Conservation (phyloP, 2,113 vertebrate genomes). For the Burhinus bistriatus region DNA sequence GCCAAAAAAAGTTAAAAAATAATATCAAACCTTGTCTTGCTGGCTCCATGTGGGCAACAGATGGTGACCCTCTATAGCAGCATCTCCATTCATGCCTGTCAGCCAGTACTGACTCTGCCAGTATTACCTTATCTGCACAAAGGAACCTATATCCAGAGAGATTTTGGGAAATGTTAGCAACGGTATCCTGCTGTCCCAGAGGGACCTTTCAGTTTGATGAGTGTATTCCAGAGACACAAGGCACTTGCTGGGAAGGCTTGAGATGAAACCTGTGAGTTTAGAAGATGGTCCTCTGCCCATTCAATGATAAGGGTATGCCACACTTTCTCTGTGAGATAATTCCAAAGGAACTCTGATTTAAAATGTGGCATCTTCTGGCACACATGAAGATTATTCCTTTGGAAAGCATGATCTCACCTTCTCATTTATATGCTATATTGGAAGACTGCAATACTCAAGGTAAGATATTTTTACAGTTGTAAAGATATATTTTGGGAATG, state of each 20-base stretch:
- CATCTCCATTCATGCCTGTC: neutral
- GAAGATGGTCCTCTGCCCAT: neutral
- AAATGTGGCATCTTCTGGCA: neutral
- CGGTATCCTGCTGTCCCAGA: neutral
- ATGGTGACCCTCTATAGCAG: neutral
- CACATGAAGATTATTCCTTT: neutral
- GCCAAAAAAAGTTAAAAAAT: neutral
- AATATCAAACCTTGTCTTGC: neutral
- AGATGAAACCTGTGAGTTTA: neutral
- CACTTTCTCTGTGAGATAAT: neutral
- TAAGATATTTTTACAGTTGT: slow-evolving; percentile 32
- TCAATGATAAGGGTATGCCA: neutral
- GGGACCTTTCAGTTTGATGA: neutral
- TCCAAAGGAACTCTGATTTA: slow-evolving; percentile 3
- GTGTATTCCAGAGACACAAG: neutral
- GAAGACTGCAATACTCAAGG: slow-evolving; percentile 11
- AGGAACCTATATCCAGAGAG: neutral
- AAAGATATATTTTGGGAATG: slow-evolving; percentile 58
- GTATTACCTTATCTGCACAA: neutral
- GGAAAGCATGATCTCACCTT: neutral
- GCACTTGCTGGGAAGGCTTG: slow-evolving; percentile 18
- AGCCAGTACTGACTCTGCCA: neutral
- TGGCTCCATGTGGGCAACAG: neutral
- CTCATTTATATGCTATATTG: neutral
- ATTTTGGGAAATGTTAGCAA: neutral